Evolutionary conservation across 2,113 vertebrate species (phyloP).

Genomic region (Brachyhypopomus gauderio): DNA sequence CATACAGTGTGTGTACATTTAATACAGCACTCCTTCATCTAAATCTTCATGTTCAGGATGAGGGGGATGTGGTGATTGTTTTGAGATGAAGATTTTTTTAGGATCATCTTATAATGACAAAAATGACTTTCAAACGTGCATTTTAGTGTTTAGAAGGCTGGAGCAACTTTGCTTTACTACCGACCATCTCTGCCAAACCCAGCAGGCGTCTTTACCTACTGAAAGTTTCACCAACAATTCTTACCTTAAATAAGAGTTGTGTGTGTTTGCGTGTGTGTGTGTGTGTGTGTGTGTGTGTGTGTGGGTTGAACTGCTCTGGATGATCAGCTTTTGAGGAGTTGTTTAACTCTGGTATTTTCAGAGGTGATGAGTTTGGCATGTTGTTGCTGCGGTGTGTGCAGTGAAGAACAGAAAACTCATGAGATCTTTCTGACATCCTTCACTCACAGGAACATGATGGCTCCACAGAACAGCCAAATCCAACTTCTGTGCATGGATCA

Average conservation of each 20-base stretch:
- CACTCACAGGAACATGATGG: neutral
- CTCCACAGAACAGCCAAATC: neutral
- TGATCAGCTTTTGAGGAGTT: too few relatives aligned
- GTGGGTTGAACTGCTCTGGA: neutral
- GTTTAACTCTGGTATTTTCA: neutral
- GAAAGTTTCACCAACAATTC: too few relatives aligned
- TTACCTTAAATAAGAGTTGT: too few relatives aligned
- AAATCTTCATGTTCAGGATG: slow-evolving; percentile 3
- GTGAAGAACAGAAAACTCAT: neutral
- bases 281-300: neutral
- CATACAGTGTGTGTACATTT: neutral
- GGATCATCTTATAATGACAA: neutral
- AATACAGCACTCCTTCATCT: neutral
- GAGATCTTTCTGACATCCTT: neutral
- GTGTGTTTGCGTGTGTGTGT: neutral
- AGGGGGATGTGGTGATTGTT: neutral
- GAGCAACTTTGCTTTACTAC: neutral
- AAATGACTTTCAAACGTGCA: neutral
- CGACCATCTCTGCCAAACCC: neutral
- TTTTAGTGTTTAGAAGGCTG: neutral
- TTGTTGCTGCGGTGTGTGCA: neutral
- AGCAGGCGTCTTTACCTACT: too few relatives aligned
- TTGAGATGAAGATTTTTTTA: neutral
- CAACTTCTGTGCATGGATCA: neutral
- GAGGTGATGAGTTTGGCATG: neutral